phyloP scores from a whole-genome alignment of 2,113 vertebrate species.

The Gavia stellata region DNA sequence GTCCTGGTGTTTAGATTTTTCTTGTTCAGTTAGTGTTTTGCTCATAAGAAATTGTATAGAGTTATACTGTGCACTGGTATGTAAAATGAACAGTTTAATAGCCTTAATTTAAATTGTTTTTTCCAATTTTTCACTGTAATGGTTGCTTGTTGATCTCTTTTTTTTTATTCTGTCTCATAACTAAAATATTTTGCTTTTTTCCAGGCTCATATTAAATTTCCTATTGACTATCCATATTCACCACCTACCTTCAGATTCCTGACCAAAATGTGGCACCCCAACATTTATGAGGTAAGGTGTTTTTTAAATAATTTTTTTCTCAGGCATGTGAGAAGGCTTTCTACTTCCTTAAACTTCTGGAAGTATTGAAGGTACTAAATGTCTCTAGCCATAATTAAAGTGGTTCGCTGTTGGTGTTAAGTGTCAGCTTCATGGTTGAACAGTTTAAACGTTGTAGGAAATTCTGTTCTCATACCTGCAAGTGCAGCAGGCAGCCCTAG shows the following conservation, averaged over 20 bases:
- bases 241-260: conserved; percentile 98
- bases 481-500: background rate
- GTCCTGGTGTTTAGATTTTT: background rate
- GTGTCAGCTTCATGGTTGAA: background rate
- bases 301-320: background rate
- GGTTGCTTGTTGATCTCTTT: background rate
- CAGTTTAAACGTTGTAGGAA: background rate
- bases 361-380: background rate
- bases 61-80: background rate
- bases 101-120: background rate
- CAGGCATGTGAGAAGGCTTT: background rate
- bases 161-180: background rate
- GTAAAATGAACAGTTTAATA: background rate
- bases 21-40: background rate
- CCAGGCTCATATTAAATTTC: conserved; percentile 98
- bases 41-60: background rate
- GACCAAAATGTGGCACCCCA: conserved; percentile 99
- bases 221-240: conserved; percentile 97
- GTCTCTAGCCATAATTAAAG: background rate
- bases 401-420: background rate
- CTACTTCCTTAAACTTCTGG: background rate
- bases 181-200: conserved; percentile 25
- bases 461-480: background rate
- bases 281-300: conserved; percentile 93
- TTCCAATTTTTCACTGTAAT: background rate